Percentiles rank a stretch among this genome's conserved stretches.
Evolutionary conservation across 2,888 invertebrate genomes (phyloP).

Genomic region (Sialis lutaria): DNA sequence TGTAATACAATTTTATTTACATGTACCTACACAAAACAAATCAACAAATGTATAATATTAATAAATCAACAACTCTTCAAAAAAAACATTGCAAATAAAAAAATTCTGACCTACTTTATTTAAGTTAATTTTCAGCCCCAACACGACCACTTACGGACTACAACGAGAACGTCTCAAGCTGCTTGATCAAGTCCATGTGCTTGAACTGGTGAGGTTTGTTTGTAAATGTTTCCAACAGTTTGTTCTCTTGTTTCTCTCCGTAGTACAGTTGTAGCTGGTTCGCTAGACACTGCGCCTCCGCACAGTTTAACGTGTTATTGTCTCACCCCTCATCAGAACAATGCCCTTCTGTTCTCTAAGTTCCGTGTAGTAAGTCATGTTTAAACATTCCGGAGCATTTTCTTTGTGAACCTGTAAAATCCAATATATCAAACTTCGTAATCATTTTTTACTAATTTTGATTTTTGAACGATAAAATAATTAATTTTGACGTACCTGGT

Average conservation of each 20-base stretch:
- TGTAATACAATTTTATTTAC: not conserved
- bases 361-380: constrained; percentile 63
- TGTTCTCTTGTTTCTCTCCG: constrained; percentile 40
- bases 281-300: constrained; percentile 72
- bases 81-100: too few relatives aligned
- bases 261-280: constrained; percentile 79
- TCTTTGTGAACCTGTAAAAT: constrained; percentile 54
- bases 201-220: constrained; percentile 55
- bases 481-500: constrained; percentile 37
- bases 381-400: constrained; percentile 76
- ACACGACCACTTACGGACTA: too few relatives aligned
- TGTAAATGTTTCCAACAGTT: constrained; percentile 54
- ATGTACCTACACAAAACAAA: not conserved
- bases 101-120: too few relatives aligned
- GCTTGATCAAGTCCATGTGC: constrained; percentile 63
- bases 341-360: constrained; percentile 49
- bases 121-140: too few relatives aligned
- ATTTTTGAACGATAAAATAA: not conserved
- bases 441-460: not conserved
- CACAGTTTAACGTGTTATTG: constrained; percentile 50
- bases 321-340: constrained; percentile 74
- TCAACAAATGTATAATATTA: too few relatives aligned
- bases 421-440: constrained; percentile 2
- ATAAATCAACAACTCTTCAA: too few relatives aligned
- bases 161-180: constrained; percentile 41